Evolutionary conservation across 2,113 vertebrate genomes (phyloP).

Genomic region (human): GRCh38 chr5:55111501-55112000

Average conservation of each 20-base stretch:
- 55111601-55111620: background rate
- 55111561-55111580: background rate
- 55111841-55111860: background rate
- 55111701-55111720: background rate
- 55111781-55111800: slow-evolving; percentile 23
- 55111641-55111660: background rate
- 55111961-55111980: background rate
- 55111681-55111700: background rate
- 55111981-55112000: background rate
- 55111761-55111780: background rate
- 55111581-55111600: background rate
- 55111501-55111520: background rate
- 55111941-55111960: background rate
- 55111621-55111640: background rate
- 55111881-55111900: background rate
- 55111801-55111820: background rate
- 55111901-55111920: background rate
- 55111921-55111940: background rate
- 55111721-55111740: background rate
- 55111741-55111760: background rate
- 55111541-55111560: background rate
- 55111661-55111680: background rate
- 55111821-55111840: background rate
- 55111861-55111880: background rate
- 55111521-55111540: background rate